Base-by-base conservation (phyloP, 1,140 invertebrate species). In the Stratiolaelaps scimitus region DNA sequence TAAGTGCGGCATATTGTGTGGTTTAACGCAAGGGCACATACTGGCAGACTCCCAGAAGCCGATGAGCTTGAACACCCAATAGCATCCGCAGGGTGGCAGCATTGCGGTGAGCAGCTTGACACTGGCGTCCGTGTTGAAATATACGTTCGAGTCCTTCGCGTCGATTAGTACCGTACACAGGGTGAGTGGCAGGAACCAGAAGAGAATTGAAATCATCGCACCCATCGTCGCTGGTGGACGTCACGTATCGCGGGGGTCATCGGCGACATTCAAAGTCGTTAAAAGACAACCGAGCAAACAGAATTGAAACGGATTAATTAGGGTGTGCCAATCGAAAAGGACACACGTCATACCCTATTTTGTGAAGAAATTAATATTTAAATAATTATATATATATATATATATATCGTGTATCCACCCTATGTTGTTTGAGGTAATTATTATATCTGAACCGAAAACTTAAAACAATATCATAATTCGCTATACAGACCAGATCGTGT, bases 1-100 rank as follows among this genome's bases (percentile, higher is more conserved):
- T n/a, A n/a, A n/a, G n/a, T n/a, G n/a, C n/a, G n/a, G n/a, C n/a
- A n/a, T n/a, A n/a, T n/a, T n/a, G n/a, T n/a, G n/a, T n/a, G n/a
- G n/a, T n/a, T n/a, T n/a, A n/a, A n/a, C n/a, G n/a, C n/a, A n/a
- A n/a, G n/a, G 4, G 15, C 15, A 60, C 53, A 15, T 17, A 60
- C 53, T 34, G 17, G 53, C 53, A 26, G 26, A 34, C 23, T 60
- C 53, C 53, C 53, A 60, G 23, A 60, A 60, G 26, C 53, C 15
- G 23, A 60, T 60, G 23, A 60, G 15, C 23, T 60, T 60, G 23
- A 60, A 60, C 15, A 23, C 34, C 53, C 53, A 60, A 23, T 60
- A 60, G 23, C 53, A 60, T 29, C 53, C 53, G 26, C 53, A 60
- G 53, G 53, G 15, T 2, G 53, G 53, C 15, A 60, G 53, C 26